These are phyloP conservation scores for Lutjanus argentimaculatus DNA, from an alignment of 2,797 vertebrate species.

Conservation along the genomic window DNA sequence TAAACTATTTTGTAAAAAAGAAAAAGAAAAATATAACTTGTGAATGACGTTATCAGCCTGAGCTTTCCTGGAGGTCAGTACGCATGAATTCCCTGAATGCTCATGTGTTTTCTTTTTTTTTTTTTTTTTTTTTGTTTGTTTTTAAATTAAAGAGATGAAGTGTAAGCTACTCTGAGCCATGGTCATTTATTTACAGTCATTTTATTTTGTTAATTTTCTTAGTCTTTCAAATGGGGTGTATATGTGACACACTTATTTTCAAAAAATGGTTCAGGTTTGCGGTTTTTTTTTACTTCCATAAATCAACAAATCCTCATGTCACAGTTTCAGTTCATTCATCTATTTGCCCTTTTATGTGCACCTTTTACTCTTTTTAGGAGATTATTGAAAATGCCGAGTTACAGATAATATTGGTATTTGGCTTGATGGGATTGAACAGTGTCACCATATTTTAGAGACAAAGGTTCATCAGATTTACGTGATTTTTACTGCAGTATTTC, in stretches of 20 bases:
- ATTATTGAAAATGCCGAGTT: neutral
- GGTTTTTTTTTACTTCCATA: neutral
- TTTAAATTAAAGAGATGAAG: conserved; percentile 79
- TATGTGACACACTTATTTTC: neutral
- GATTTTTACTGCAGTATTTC: neutral
- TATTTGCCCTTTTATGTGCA: neutral
- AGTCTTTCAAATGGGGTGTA: neutral
- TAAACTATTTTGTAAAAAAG: conserved; percentile 75
- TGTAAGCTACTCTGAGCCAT: conserved; percentile 57
- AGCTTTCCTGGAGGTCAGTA: conserved; percentile 64
- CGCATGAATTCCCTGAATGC: conserved; percentile 64
- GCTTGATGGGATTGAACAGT: neutral
- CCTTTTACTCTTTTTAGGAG: neutral
- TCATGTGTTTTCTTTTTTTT: conserved; percentile 78
- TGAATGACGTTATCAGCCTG: conserved; percentile 75
- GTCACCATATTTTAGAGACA: neutral
- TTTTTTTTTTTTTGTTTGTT: conserved; percentile 79
- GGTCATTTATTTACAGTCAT: conserved; percentile 62
- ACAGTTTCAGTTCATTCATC: neutral
- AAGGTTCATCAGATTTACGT: neutral
- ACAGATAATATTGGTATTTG: neutral
- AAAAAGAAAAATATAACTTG: conserved; percentile 53
- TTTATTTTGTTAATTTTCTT: neutral
- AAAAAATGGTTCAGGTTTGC: neutral
- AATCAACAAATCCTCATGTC: neutral